Percentiles rank a stretch among this genome's conserved stretches.
Evolutionary conservation across 1,140 invertebrate genomes (phyloP).

Genomic region (Medauroidea extradentata): DNA sequence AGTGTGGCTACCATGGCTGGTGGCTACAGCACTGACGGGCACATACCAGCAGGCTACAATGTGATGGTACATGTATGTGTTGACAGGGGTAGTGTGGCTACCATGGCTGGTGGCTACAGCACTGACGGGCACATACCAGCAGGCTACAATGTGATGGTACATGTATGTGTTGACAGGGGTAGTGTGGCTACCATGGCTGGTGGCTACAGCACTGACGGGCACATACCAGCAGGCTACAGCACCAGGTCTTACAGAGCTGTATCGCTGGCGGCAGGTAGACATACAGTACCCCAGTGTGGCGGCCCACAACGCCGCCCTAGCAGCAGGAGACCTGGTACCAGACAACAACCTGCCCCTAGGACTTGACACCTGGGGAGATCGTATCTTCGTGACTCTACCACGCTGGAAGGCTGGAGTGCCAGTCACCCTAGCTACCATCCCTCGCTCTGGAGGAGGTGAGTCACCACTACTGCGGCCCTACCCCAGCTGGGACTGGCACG

Average conservation of each 20-base stretch:
- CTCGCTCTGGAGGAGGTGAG: not conserved
- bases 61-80: no score
- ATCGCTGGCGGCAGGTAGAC: not conserved
- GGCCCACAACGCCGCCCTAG: constrained; percentile 32
- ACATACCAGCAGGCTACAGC: no score
- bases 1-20: no score
- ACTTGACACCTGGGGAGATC: constrained; percentile 66
- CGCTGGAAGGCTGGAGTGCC: constrained; percentile 71
- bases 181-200: no score
- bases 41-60: no score
- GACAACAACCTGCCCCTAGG: constrained; percentile 70
- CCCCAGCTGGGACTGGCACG: constrained; percentile 56
- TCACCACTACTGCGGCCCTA: constrained; percentile 51
- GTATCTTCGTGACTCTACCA: constrained; percentile 71
- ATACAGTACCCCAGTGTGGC: not conserved
- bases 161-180: no score
- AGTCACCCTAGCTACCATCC: constrained; percentile 64
- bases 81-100: no score
- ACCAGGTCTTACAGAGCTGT: not conserved
- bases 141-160: no score
- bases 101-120: no score
- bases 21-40: no score
- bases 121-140: no score
- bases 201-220: no score
- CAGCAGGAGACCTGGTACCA: constrained; percentile 56